Evolutionary conservation across 2,797 vertebrate genomes (phyloP).

Genomic region (Perodicticus potto): DNA sequence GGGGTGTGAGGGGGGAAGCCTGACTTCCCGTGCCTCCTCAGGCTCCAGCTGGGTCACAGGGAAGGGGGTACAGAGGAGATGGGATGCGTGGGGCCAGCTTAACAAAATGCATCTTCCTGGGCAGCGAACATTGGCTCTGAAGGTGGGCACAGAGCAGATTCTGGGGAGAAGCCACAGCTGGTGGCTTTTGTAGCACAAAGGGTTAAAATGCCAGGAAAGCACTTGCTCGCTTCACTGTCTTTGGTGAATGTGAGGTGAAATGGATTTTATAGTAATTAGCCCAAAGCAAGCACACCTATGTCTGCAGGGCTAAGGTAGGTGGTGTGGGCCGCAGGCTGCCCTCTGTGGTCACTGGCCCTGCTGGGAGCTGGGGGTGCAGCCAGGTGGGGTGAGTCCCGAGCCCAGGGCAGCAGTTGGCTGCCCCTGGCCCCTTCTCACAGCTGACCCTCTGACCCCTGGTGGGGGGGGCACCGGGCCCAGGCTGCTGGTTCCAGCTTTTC

Average conservation of each 20-base stretch:
- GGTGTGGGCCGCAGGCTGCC: not conserved
- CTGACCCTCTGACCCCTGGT: too few species aligned
- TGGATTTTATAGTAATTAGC: not conserved
- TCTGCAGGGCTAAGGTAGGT: not conserved
- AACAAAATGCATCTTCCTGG: not conserved
- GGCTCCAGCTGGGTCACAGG: not conserved
- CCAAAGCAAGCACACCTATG: not conserved
- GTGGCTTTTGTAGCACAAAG: conserved; percentile 59
- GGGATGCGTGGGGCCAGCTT: not conserved
- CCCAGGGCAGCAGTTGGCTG: not conserved
- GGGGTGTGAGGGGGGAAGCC: not conserved
- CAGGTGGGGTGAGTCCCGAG: fast-evolving
- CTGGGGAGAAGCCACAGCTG: conserved; percentile 56
- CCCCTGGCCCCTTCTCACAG: not conserved
- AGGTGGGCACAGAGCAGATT: conserved; percentile 57
- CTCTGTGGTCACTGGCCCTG: too few species aligned
- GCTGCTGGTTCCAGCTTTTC: not conserved
- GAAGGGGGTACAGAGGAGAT: not conserved
- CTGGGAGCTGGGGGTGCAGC: too few species aligned
- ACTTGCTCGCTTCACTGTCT: not conserved
- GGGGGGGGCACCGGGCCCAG: not conserved
- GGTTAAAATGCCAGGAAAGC: not conserved
- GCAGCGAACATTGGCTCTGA: not conserved
- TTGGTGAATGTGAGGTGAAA: not conserved
- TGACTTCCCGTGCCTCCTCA: not conserved